Percentiles rank a stretch among this genome's conserved stretches.
phyloP scores from a whole-genome alignment of 2,888 invertebrate species.

The Cheilosia variabilis region DNA sequence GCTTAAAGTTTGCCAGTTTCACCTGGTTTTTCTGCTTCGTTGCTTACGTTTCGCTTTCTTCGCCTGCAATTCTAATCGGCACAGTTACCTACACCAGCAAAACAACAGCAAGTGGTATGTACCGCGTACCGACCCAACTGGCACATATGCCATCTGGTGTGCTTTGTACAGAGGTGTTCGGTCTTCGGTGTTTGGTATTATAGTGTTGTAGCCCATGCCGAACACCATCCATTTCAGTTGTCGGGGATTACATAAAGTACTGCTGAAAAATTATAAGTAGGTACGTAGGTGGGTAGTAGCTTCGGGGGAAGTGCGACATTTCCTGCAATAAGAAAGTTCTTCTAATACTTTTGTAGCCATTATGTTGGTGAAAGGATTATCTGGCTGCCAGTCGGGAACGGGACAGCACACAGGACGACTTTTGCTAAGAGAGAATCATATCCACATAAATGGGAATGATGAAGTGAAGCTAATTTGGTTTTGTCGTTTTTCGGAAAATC shows the following conservation, averaged over 20 bases:
- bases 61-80: slow-evolving; percentile 61
- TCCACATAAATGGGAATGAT: slow-evolving; percentile 71
- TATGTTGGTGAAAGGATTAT: slow-evolving; percentile 76
- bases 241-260: slow-evolving; percentile 69
- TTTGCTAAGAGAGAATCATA: slow-evolving; percentile 61
- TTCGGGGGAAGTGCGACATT: slow-evolving; percentile 62
- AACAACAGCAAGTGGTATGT: neutral
- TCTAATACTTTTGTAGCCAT: slow-evolving; percentile 75
- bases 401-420: slow-evolving; percentile 42
- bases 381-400: slow-evolving; percentile 54
- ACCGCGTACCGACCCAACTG: slow-evolving; percentile 22
- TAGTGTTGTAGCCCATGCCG: slow-evolving; percentile 38
- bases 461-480: slow-evolving; percentile 72
- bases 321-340: slow-evolving; percentile 74
- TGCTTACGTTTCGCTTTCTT: slow-evolving; percentile 44
- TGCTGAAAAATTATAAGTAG: slow-evolving; percentile 70
- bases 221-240: slow-evolving; percentile 57
- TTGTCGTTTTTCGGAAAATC: slow-evolving; percentile 60
- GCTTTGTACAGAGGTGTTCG: slow-evolving; percentile 6
- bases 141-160: slow-evolving; percentile 46
- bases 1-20: slow-evolving; percentile 65
- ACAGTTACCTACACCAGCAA: neutral
- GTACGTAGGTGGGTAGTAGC: slow-evolving; percentile 39
- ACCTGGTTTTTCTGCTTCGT: slow-evolving; percentile 63
- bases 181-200: slow-evolving; percentile 34